These are phyloP conservation scores for Lophius americanus DNA, from an alignment of 2,797 vertebrate species.

Conservation along the genomic window DNA sequence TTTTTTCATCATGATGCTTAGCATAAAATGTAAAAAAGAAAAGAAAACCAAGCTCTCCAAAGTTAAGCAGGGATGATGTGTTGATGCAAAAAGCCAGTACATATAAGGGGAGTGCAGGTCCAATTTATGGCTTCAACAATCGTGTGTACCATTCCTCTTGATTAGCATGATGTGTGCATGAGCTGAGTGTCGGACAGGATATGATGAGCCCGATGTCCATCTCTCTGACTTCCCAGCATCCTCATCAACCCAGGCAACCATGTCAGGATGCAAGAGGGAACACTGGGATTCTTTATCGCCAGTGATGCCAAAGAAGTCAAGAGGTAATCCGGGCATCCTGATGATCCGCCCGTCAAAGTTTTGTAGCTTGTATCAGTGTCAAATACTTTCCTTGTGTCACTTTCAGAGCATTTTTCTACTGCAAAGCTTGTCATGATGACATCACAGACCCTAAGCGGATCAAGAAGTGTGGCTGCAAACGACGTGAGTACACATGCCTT, in stretches of 20 bases:
- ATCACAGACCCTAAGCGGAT: conserved; percentile 99
- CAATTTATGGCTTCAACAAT: conserved; percentile 47
- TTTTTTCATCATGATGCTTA: neutral
- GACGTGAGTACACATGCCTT: conserved; percentile 89
- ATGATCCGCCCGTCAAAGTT: neutral
- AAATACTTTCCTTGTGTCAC: conserved; percentile 20
- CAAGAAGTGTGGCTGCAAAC: conserved; percentile 99
- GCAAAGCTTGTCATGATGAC: conserved; percentile 99
- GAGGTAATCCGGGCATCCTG: conserved; percentile 82
- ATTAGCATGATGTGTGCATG: conserved; percentile 79
- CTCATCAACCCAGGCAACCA: conserved; percentile 99
- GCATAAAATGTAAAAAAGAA: neutral
- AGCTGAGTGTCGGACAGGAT: neutral
- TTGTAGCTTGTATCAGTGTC: neutral
- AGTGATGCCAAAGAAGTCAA: conserved; percentile 99
- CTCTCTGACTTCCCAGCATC: conserved; percentile 89
- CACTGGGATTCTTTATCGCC: conserved; percentile 99
- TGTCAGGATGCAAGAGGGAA: conserved; percentile 98
- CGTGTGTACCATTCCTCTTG: conserved; percentile 88
- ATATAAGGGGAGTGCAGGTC: conserved; percentile 40
- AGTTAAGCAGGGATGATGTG: conserved; percentile 4
- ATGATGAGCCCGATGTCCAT: conserved; percentile 64
- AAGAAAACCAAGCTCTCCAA: conserved; percentile 6
- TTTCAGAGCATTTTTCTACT: conserved; percentile 99
- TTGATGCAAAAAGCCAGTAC: conserved; percentile 14